These are phyloP conservation scores for Eustalomyia histrio DNA, from an alignment of 2,888 invertebrate species.

Conservation along the genomic window DNA sequence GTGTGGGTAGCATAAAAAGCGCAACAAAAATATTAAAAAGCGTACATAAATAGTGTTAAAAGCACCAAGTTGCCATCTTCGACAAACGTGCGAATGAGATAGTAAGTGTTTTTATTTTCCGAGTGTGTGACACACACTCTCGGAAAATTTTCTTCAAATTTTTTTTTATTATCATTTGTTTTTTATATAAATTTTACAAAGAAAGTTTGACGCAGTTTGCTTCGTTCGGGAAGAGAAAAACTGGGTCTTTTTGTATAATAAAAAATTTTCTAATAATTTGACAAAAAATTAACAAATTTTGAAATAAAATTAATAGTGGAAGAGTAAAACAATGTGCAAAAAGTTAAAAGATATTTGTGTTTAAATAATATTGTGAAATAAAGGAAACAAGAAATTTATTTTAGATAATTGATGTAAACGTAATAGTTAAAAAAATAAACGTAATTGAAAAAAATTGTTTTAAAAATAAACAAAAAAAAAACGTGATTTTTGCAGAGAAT, in stretches of 20 bases:
- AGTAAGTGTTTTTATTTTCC: too few species aligned
- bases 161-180: slow-evolving; percentile 55
- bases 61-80: too few species aligned
- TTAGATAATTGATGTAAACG: neutral
- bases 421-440: neutral
- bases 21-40: too few species aligned
- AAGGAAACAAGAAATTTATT: neutral
- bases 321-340: slow-evolving; percentile 9
- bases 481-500: neutral
- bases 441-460: neutral
- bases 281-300: neutral
- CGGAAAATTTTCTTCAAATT: too few species aligned
- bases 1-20: too few species aligned
- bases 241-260: slow-evolving; percentile 34
- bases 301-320: slow-evolving; percentile 11
- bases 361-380: neutral
- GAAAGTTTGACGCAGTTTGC: slow-evolving; percentile 61
- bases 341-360: neutral
- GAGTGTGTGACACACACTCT: too few species aligned
- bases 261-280: slow-evolving; percentile 27
- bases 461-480: neutral
- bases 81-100: too few species aligned
- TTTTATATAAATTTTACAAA: slow-evolving; percentile 55
- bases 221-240: slow-evolving; percentile 53
- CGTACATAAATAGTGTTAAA: too few species aligned